Percentiles rank a stretch among this genome's conserved stretches.
These are phyloP conservation scores for Drosophila tristis DNA, from an alignment of 1,140 invertebrate species.

Conservation along the genomic window DNA sequence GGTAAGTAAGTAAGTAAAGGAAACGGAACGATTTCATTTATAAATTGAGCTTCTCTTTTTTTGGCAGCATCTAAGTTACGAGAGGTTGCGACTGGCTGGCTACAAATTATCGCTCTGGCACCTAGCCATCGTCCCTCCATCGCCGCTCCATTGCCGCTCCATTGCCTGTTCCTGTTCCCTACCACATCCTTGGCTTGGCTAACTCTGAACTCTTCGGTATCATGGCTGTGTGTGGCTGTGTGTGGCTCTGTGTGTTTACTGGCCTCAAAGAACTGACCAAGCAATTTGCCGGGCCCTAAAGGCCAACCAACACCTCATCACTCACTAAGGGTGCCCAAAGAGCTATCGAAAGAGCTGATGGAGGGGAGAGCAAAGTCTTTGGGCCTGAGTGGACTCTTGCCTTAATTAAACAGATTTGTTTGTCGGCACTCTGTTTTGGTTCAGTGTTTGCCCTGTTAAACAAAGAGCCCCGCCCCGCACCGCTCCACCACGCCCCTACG, in stretches of 20 bases:
- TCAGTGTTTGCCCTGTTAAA: constrained; percentile 32
- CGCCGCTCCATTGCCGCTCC: neutral
- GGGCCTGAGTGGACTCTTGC: constrained; percentile 31
- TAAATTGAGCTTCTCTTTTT: constrained; percentile 58
- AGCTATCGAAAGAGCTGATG: constrained; percentile 12
- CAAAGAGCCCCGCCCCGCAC: constrained; percentile 21
- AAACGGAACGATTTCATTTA: constrained; percentile 58
- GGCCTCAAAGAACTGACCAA: constrained; percentile 60
- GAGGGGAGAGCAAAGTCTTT: constrained; percentile 9
- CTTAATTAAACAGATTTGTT: constrained; percentile 66
- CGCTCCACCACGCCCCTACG: no score
- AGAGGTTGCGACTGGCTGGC: constrained; percentile 60
- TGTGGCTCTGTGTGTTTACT: constrained; percentile 50
- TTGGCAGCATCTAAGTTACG: constrained; percentile 59
- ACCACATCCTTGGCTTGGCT: constrained; percentile 33
- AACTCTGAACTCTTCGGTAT: constrained; percentile 36
- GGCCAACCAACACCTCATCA: constrained; percentile 64
- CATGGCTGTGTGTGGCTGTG: neutral
- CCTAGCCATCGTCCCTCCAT: constrained; percentile 37
- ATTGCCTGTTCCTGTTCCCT: neutral
- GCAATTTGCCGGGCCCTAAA: constrained; percentile 57
- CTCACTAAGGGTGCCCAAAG: constrained; percentile 38
- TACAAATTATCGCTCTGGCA: constrained; percentile 64
- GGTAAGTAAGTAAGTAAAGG: constrained; percentile 16
- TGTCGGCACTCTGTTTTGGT: constrained; percentile 28